Evolutionary conservation across 1,140 invertebrate species (phyloP).

Genomic region (Apocrypta bakeri): DNA sequence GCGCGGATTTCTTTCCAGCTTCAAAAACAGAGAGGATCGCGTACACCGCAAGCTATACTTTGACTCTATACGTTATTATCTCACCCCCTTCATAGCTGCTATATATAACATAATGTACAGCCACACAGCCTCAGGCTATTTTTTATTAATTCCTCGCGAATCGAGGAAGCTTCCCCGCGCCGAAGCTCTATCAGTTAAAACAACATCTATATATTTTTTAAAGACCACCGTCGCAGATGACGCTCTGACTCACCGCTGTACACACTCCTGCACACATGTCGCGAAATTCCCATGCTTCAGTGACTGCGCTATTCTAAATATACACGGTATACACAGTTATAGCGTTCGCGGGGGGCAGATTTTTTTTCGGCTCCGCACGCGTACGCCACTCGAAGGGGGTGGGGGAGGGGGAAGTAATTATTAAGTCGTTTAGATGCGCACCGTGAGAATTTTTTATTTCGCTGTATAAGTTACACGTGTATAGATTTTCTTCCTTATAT

Average conservation of each 20-base stretch:
- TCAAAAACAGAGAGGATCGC: neutral
- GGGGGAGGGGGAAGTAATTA: too few species aligned
- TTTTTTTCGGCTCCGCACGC: neutral
- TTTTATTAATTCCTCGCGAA: slow-evolving; percentile 47
- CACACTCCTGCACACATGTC: slow-evolving; percentile 11
- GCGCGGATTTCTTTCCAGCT: slow-evolving; percentile 5
- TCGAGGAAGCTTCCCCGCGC: slow-evolving; percentile 1
- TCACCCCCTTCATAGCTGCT: neutral
- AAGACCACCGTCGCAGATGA: slow-evolving; percentile 18
- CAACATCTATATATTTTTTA: slow-evolving; percentile 43
- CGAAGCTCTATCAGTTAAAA: slow-evolving; percentile 46
- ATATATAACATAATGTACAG: neutral
- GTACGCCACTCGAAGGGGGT: neutral
- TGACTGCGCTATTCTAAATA: too few species aligned
- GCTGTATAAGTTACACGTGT: too few species aligned
- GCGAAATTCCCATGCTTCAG: slow-evolving; percentile 29
- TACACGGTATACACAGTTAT: too few species aligned
- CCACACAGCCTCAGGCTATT: slow-evolving; percentile 3
- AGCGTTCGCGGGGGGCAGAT: slow-evolving; percentile 42
- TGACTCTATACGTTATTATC: neutral
- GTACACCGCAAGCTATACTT: neutral
- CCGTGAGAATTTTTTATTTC: slow-evolving; percentile 43
- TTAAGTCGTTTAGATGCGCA: neutral
- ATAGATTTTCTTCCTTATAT: neutral
- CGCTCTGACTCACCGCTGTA: neutral